These are phyloP conservation scores for Oscheius myriophilus DNA, from an alignment of 2,888 invertebrate species.

Conservation along the genomic window DNA sequence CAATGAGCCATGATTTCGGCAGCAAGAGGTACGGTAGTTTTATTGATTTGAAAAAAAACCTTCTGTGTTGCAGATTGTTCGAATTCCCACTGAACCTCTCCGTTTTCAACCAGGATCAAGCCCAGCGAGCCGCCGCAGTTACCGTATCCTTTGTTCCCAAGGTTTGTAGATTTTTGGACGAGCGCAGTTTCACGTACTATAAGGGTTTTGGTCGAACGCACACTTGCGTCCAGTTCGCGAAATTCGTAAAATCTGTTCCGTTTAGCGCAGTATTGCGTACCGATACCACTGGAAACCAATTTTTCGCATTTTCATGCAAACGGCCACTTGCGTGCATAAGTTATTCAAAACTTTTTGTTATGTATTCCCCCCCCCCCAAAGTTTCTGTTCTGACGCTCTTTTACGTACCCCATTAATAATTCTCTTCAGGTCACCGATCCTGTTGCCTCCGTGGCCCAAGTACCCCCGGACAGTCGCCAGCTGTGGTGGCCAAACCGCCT, in stretches of 20 bases:
- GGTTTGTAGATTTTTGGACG: too few species aligned
- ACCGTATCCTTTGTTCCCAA: conserved; percentile 32
- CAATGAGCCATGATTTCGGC: conserved; percentile 15
- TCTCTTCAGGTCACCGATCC: conserved; percentile 15
- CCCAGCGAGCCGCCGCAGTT: conserved; percentile 16
- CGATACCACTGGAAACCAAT: too few species aligned
- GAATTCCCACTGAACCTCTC: conserved; percentile 32
- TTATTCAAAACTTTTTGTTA: too few species aligned
- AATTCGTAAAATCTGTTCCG: too few species aligned
- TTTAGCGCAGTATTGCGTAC: too few species aligned
- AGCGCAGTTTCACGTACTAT: too few species aligned
- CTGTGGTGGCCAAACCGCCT: conserved; percentile 31
- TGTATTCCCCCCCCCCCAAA: too few species aligned
- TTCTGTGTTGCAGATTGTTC: conserved; percentile 29
- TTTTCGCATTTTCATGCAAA: too few species aligned
- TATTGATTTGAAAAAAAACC: not conserved
- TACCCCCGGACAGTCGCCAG: conserved; percentile 27
- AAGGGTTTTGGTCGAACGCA: too few species aligned
- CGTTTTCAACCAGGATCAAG: conserved; percentile 25
- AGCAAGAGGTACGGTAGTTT: not conserved
- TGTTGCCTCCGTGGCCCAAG: conserved; percentile 25
- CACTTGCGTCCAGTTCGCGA: too few species aligned
- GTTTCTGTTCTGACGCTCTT: too few species aligned
- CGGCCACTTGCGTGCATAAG: too few species aligned
- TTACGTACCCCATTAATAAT: not conserved